Conservation (phyloP, 2,113 vertebrate genomes). For the Hydrolagus affinis region DNA sequence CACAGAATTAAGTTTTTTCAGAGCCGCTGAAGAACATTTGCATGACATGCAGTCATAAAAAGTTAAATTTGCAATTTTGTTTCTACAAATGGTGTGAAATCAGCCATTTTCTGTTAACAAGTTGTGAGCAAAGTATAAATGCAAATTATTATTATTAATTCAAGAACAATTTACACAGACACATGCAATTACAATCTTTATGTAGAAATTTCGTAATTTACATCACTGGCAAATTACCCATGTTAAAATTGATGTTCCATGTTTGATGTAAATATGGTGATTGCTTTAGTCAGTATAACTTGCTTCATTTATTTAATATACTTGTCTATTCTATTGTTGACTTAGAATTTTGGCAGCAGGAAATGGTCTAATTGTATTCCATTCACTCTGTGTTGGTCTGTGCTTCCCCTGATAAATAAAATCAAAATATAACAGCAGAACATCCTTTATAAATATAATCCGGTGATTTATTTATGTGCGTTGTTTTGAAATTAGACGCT, state of each 20-base stretch:
- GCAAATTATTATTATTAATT: too few relatives aligned
- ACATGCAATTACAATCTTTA: too few relatives aligned
- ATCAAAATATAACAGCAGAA: neutral
- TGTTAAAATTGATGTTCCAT: too few relatives aligned
- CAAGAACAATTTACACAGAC: too few relatives aligned
- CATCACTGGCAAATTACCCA: neutral
- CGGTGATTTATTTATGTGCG: neutral
- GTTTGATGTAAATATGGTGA: too few relatives aligned
- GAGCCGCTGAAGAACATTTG: neutral
- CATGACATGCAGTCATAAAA: neutral
- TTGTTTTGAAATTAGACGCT: neutral
- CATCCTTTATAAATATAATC: neutral
- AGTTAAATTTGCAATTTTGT: neutral
- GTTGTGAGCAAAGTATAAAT: neutral
- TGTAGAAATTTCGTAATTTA: neutral
- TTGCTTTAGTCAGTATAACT: too few relatives aligned
- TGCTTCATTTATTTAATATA: too few relatives aligned
- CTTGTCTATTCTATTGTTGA: neutral
- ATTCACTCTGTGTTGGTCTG: neutral
- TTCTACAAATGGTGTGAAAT: neutral
- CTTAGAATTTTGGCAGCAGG: neutral
- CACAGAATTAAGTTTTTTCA: neutral
- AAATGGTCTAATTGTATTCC: neutral
- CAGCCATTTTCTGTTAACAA: neutral
- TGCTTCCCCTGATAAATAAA: neutral